Conservation (phyloP, 2,113 vertebrate genomes). For the Alectura lathami region DNA sequence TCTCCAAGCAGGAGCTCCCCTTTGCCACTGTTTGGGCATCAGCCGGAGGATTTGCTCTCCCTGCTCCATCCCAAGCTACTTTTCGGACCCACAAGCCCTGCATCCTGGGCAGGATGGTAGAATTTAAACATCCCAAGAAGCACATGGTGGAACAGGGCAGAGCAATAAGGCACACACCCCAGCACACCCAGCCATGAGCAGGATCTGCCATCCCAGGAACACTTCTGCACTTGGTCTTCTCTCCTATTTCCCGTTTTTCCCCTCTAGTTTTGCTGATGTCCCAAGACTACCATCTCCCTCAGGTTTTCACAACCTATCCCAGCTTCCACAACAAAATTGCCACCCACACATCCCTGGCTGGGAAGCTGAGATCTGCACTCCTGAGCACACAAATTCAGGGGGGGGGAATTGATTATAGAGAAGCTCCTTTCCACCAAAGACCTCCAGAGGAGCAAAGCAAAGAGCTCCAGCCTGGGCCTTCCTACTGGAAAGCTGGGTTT, state of each 20-base stretch:
- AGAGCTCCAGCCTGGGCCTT: neutral
- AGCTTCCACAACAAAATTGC: neutral
- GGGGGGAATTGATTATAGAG: rapidly evolving
- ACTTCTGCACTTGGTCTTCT: neutral
- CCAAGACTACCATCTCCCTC: neutral
- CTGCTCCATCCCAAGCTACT: neutral
- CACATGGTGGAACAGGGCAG: neutral
- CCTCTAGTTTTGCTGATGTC: neutral
- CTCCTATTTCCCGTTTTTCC: neutral
- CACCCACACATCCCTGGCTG: neutral
- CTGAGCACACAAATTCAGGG: rapidly evolving
- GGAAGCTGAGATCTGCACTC: neutral
- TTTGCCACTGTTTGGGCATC: neutral
- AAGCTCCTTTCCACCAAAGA: neutral
- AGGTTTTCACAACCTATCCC: neutral
- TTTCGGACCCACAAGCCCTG: neutral
- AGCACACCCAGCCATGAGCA: neutral
- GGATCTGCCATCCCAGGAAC: neutral
- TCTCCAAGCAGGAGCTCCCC: neutral
- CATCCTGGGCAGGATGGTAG: rapidly evolving
- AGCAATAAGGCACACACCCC: rapidly evolving
- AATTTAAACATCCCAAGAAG: too few species aligned
- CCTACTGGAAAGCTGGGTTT: neutral
- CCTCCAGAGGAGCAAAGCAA: neutral
- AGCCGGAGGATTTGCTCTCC: neutral